Evolutionary conservation across 2,888 invertebrate species (phyloP), one percentile per base, ranked within the genome.

Genomic region (Parnassius apollo): DNA sequence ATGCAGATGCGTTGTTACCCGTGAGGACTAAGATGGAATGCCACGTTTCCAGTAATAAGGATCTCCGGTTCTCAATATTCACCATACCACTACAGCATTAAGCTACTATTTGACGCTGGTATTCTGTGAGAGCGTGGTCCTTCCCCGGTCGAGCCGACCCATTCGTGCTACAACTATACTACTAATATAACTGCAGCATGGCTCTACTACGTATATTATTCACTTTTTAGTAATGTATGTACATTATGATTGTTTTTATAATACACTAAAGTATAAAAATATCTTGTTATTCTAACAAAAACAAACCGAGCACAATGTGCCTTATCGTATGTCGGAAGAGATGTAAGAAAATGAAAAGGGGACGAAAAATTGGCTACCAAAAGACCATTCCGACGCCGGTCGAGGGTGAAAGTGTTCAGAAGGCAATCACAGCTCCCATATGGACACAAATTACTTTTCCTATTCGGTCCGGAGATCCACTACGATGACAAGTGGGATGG

Each of bases 361-460:
- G 69, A 66, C 66, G 56, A 63, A 68, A 79, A 85, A 85, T 87
- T 80, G 83, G 80, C 83, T 78, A 80, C 81, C 80, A 84, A 86
- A 84, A 86, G 84, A 83, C 81, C 77, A 83, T 83, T 81, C 75
- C 72, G 73, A 70, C 70, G 73, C 71, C 71, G 76, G 78, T 77
- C 75, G 80, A 82, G 85, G 88, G 85, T 80, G 79, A 72, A 74
- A 82, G 83, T 83, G 80, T 84, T 88, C 82, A 79, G 83, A 82
- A 86, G 88, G 88, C 88, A 90, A 91, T 91, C 89, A 88, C 85
- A 73, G 84, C 83, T 85, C 88, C 90, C 91, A 91, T 91, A 91
- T 91, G 91, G 91, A 77, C 85, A 87, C 86, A 88, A 89, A 91
- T 91, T 90, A 90, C 88, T 88, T 91, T 87, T 86, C 81, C 82